Conservation (phyloP, 2,888 invertebrate genomes). For the Melipona bicolor region DNA sequence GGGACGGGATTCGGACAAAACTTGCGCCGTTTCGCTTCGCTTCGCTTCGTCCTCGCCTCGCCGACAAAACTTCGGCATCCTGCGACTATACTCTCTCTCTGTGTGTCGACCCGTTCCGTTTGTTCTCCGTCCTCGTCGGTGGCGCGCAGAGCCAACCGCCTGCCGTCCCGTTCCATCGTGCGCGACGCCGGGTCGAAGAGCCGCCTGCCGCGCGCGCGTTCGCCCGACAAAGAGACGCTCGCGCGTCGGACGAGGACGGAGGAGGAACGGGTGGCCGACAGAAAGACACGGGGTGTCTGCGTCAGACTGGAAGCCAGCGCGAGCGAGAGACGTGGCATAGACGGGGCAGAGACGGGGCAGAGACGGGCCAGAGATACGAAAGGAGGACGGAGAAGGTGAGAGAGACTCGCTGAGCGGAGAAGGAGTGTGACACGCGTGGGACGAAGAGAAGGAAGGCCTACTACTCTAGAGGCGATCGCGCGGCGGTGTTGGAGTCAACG, state of each 20-base stretch:
- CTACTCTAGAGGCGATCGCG: conserved; percentile 30
- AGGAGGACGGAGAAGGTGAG: conserved; percentile 16
- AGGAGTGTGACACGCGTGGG: conserved; percentile 35
- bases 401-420: conserved; percentile 29
- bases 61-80: conserved; percentile 77
- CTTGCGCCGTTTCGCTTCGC: conserved; percentile 36
- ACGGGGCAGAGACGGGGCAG: background rate
- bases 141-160: conserved; percentile 9
- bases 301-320: conserved; percentile 53
- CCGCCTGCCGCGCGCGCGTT: conserved; percentile 60
- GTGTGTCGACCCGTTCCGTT: conserved; percentile 34
- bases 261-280: conserved; percentile 44
- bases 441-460: conserved; percentile 54
- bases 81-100: conserved; percentile 44
- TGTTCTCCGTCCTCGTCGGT: conserved; percentile 31
- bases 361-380: background rate
- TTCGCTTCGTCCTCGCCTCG: conserved; percentile 44
- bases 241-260: conserved; percentile 38
- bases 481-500: conserved; percentile 55
- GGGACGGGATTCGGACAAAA: conserved; percentile 80
- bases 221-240: conserved; percentile 31
- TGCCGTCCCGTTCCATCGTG: conserved; percentile 52
- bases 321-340: too few relatives aligned
- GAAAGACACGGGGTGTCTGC: conserved; percentile 55
- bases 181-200: conserved; percentile 50